Conservation (phyloP, 2,797 vertebrate genomes). For the Oophaga sylvatica region DNA sequence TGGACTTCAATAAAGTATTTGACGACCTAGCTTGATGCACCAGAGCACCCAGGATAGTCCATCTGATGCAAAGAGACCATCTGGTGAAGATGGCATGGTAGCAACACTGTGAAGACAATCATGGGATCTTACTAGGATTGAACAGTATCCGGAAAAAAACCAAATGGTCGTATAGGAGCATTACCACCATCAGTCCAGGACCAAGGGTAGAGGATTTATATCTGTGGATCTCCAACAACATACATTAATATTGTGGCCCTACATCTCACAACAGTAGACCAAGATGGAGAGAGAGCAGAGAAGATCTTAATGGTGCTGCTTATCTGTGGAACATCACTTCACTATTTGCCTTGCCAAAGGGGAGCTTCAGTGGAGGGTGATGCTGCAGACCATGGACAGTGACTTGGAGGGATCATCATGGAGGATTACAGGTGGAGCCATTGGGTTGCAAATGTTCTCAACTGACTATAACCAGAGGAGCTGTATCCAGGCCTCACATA, state of each 20-base stretch:
- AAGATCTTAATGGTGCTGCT: conserved; percentile 80
- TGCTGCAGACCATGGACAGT: conserved; percentile 65
- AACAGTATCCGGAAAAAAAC: conserved; percentile 55
- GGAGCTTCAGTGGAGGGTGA: conserved; percentile 73
- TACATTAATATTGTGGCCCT: conserved; percentile 67
- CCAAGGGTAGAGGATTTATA: conserved; percentile 74
- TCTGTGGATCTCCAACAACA: conserved; percentile 72
- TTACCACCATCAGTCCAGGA: conserved; percentile 58
- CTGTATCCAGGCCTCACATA: conserved; percentile 76
- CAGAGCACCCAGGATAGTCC: conserved; percentile 75
- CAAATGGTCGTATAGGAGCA: conserved; percentile 54
- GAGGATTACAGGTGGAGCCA: conserved; percentile 73
- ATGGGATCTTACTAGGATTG: conserved; percentile 86
- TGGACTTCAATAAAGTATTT: conserved; percentile 76
- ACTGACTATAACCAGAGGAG: conserved; percentile 74
- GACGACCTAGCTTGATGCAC: conserved; percentile 72
- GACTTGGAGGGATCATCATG: conserved; percentile 73
- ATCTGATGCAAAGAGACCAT: conserved; percentile 82
- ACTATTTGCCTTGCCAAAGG: conserved; percentile 85
- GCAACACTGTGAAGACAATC: conserved; percentile 99
- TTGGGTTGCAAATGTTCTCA: conserved; percentile 76
- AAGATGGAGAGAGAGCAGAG: conserved; percentile 70
- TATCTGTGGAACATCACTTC: conserved; percentile 74
- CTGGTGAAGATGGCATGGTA: conserved; percentile 85
- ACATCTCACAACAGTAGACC: conserved; percentile 73